Evolutionary conservation across 2,888 invertebrate genomes (phyloP).

Genomic region (Calameuta filiformis): DNA sequence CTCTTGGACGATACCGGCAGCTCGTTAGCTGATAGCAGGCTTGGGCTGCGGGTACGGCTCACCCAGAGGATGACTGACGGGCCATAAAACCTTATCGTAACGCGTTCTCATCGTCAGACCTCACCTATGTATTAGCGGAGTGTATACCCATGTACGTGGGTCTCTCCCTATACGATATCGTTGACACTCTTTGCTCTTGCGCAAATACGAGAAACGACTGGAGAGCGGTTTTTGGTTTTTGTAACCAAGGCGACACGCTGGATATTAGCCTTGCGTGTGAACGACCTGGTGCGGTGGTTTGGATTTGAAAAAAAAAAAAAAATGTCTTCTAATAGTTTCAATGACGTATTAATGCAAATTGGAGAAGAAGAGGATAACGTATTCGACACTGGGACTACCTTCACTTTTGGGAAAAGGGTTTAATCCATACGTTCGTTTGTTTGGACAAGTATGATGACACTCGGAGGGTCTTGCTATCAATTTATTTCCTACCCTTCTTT

Average conservation of each 20-base stretch:
- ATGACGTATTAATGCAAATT: neutral
- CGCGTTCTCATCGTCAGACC: constrained; percentile 31
- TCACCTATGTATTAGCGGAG: neutral
- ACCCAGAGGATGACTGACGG: constrained; percentile 52
- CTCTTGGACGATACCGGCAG: neutral
- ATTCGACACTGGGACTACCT: neutral
- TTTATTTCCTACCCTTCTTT: neutral
- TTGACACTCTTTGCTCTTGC: constrained; percentile 41
- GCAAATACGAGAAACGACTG: constrained; percentile 57
- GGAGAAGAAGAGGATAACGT: neutral
- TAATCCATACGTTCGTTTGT: neutral
- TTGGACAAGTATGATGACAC: neutral
- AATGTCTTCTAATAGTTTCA: neutral
- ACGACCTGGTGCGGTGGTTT: neutral
- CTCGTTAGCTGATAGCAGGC: constrained; percentile 17
- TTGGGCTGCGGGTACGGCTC: neutral
- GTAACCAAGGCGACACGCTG: neutral
- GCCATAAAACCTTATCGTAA: constrained; percentile 60
- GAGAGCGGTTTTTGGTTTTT: constrained; percentile 6
- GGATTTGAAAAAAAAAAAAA: neutral
- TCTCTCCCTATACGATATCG: constrained; percentile 48
- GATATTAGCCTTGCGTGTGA: neutral
- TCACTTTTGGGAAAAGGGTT: neutral
- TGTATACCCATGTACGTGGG: constrained; percentile 41
- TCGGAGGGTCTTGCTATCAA: neutral